phyloP scores from a whole-genome alignment of 1,140 invertebrate species.

The Neodiprion lecontei region DNA sequence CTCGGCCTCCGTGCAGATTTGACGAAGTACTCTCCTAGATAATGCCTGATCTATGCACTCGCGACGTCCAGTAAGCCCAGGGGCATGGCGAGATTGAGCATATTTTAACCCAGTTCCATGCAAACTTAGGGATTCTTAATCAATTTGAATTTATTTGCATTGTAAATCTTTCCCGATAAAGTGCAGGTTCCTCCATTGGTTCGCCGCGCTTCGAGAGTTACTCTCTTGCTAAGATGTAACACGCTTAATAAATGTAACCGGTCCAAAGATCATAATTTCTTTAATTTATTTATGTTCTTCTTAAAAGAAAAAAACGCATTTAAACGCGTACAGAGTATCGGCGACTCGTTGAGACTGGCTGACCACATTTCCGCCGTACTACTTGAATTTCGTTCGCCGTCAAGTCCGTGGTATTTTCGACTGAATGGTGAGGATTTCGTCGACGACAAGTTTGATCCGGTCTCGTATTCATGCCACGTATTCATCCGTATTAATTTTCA shows the following conservation, averaged over 20 bases:
- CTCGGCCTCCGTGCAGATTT: constrained; percentile 11
- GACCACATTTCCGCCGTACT: not conserved
- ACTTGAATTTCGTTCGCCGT: not conserved
- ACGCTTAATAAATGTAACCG: no score
- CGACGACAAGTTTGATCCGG: not conserved
- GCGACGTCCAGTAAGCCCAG: not conserved
- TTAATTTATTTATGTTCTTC: no score
- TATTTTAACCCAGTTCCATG: not conserved
- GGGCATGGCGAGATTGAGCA: not conserved
- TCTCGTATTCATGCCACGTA: not conserved
- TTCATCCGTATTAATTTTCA: not conserved
- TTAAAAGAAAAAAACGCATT: no score
- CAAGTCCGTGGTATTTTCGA: not conserved
- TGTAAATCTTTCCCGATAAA: not conserved
- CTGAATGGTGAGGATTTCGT: not conserved
- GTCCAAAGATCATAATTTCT: no score
- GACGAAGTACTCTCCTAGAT: not conserved
- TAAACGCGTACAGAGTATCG: no score
- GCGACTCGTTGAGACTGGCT: not conserved
- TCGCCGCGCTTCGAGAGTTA: no score
- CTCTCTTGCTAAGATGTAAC: no score
- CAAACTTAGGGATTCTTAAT: not conserved
- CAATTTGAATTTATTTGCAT: not conserved
- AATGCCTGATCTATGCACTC: not conserved
- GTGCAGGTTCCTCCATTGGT: no score